Evolutionary conservation across 64 coral and sea anemone genomes (phyloP).

Genomic region (Cladopsammia gracilis): DNA sequence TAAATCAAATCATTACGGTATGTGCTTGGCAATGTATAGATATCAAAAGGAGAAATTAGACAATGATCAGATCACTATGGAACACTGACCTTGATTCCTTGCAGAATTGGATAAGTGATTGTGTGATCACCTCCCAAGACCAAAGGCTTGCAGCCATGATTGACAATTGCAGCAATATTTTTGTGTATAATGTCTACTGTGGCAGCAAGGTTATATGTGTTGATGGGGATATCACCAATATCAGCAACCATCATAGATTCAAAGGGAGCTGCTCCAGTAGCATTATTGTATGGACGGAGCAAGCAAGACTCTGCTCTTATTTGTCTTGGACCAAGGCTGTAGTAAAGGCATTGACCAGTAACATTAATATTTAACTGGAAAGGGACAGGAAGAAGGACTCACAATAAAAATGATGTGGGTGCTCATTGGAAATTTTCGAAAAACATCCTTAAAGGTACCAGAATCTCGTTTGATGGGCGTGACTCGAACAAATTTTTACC

Average conservation of each 20-base stretch:
- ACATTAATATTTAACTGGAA: neutral
- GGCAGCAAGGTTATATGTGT: conserved; percentile 61
- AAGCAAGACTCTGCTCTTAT: conserved; percentile 87
- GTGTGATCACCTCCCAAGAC: conserved; percentile 81
- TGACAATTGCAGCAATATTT: conserved; percentile 60
- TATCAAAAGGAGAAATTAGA: neutral
- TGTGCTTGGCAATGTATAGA: neutral
- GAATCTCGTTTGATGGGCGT: too few relatives aligned
- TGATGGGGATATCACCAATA: conserved; percentile 91
- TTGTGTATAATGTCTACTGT: conserved; percentile 61
- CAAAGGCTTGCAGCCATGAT: conserved; percentile 73
- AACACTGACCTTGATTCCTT: conserved; percentile 78
- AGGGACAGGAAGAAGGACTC: too few relatives aligned
- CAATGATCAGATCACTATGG: neutral
- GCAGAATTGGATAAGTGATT: conserved; percentile 82
- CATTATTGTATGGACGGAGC: conserved; percentile 82
- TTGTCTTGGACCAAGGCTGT: conserved; percentile 89
- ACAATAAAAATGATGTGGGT: too few relatives aligned
- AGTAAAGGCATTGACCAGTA: neutral
- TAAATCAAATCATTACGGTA: too few relatives aligned
- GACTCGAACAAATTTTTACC: too few relatives aligned
- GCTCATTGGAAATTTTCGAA: too few relatives aligned
- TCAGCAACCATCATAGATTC: conserved; percentile 93
- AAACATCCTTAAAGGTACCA: too few relatives aligned
- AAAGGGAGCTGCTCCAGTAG: conserved; percentile 86